Percentiles rank a stretch among this genome's conserved stretches.
Evolutionary conservation across 2,797 vertebrate genomes (phyloP).

Genomic region (Trichosurus vulpecula): DNA sequence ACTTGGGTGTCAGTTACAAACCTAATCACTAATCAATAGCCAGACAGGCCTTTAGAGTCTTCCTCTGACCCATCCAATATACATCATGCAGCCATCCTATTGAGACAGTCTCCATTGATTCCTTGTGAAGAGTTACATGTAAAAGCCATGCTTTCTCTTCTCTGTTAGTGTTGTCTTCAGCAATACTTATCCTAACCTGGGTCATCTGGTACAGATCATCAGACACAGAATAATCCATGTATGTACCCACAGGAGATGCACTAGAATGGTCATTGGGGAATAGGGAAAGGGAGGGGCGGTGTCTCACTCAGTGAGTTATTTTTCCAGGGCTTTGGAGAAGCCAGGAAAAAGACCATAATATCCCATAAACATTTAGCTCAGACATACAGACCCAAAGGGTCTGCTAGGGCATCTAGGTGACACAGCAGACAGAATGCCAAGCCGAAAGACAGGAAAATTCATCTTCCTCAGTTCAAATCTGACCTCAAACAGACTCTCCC

Average conservation of each 20-base stretch:
- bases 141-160: background rate
- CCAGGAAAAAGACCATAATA: background rate
- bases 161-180: background rate
- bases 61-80: background rate
- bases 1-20: background rate
- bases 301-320: background rate
- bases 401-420: background rate
- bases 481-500: background rate
- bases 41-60: slow-evolving; percentile 21
- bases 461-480: background rate
- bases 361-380: background rate
- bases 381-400: background rate
- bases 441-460: background rate
- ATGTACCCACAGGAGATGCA: background rate
- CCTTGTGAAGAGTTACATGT: slow-evolving; percentile 7
- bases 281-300: background rate
- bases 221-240: background rate
- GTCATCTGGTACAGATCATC: background rate
- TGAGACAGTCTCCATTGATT: background rate
- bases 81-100: background rate
- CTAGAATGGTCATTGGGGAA: background rate
- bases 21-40: background rate
- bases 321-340: background rate
- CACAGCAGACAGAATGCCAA: background rate
- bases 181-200: background rate